These are phyloP conservation scores for Chaetodon trifasciatus DNA, from an alignment of 2,797 vertebrate genomes.

Conservation along the genomic window DNA sequence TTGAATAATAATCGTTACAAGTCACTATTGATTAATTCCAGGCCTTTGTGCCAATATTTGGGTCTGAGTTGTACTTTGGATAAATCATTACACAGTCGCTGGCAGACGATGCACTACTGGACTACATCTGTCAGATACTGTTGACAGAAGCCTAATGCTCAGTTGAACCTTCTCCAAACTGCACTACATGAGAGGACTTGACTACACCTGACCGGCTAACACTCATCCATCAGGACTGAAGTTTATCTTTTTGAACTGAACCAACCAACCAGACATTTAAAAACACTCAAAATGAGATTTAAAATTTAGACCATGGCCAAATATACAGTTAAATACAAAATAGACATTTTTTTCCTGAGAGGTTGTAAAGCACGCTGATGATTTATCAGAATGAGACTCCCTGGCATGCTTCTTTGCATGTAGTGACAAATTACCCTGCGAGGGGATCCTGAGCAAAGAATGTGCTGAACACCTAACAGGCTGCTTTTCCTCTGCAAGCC, in stretches of 20 bases:
- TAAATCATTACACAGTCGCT: conserved; percentile 55
- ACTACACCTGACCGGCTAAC: conserved; percentile 14
- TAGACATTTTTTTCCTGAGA: not conserved
- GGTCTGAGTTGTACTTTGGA: conserved; percentile 17
- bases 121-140: conserved; percentile 33
- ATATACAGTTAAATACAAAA: not conserved
- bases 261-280: not conserved
- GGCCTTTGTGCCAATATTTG: conserved; percentile 13
- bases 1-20: conserved; percentile 2
- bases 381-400: conserved; percentile 53
- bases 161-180: conserved; percentile 46
- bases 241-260: conserved; percentile 6
- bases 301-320: not conserved
- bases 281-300: not conserved
- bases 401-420: conserved; percentile 73
- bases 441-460: conserved; percentile 65
- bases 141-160: conserved; percentile 46
- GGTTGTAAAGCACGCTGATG: conserved; percentile 20
- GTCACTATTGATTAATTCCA: conserved; percentile 11
- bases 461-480: conserved; percentile 36
- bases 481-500: conserved; percentile 23
- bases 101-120: conserved; percentile 22
- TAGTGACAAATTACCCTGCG: conserved; percentile 74
- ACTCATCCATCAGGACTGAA: not conserved
- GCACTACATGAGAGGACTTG: not conserved